Conservation (phyloP, 1,140 invertebrate genomes). For the Lepidurus couesii region DNA sequence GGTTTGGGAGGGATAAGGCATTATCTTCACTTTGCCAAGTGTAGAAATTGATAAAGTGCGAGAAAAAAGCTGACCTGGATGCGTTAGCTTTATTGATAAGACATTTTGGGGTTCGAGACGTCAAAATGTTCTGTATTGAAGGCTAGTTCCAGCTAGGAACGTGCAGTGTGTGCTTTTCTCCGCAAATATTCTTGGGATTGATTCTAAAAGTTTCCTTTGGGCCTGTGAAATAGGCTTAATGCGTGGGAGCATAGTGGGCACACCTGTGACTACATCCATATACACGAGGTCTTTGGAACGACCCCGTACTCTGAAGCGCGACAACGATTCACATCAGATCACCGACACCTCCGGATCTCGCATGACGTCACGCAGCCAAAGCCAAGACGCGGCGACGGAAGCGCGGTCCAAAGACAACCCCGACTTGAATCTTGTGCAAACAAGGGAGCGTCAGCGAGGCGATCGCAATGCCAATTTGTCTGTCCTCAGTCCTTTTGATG, state of each 20-base stretch:
- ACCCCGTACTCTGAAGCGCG: background rate
- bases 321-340: background rate
- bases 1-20: no score
- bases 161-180: no score
- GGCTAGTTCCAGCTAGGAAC: no score
- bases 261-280: conserved; percentile 8
- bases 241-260: background rate
- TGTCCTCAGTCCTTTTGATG: conserved; percentile 80
- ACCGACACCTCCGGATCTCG: background rate
- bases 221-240: background rate
- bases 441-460: background rate
- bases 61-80: no score
- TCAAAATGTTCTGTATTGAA: no score
- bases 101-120: no score
- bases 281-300: background rate
- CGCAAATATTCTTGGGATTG: no score
- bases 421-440: background rate
- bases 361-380: background rate
- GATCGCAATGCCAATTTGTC: conserved; percentile 46
- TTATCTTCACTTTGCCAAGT: no score
- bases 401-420: background rate
- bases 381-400: background rate
- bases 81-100: no score
- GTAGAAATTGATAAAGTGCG: no score
- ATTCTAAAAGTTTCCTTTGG: no score